Percentiles rank a stretch among this genome's conserved stretches.
Evolutionary conservation across 92 coral and sea anemone species (phyloP).

Genomic region (Zoanthus sansibaricus): DNA sequence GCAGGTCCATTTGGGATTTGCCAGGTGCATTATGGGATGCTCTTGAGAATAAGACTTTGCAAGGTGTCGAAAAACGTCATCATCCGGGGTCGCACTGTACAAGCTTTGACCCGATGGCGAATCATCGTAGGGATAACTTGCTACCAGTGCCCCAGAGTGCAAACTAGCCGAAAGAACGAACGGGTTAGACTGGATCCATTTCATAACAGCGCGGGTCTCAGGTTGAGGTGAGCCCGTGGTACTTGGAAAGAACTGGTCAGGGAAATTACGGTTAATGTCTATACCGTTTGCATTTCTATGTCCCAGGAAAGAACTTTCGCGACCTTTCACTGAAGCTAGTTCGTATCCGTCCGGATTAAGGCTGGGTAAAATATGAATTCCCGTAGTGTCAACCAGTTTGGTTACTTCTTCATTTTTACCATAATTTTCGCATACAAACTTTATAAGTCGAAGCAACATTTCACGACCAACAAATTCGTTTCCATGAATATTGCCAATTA

Average conservation of each 20-base stretch:
- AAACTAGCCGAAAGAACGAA: slow-evolving; percentile 94
- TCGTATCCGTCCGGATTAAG: slow-evolving; percentile 98
- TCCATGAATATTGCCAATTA: slow-evolving; percentile 91
- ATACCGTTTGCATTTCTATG: slow-evolving; percentile 90
- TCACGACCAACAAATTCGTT: slow-evolving; percentile 93
- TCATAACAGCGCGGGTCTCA: slow-evolving; percentile 86
- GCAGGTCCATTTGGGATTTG: slow-evolving; percentile 96
- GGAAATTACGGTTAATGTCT: slow-evolving; percentile 96
- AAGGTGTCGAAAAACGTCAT: slow-evolving; percentile 92
- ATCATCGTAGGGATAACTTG: slow-evolving; percentile 95
- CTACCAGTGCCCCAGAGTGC: slow-evolving; percentile 96
- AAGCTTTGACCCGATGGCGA: slow-evolving; percentile 98
- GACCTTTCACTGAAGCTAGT: slow-evolving; percentile 82
- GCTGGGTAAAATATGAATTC: slow-evolving; percentile 93
- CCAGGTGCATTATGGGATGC: slow-evolving; percentile 98
- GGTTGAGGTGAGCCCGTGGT: slow-evolving; percentile 92
- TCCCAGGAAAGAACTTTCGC: slow-evolving; percentile 67
- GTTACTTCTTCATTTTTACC: slow-evolving; percentile 63
- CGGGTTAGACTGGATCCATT: slow-evolving; percentile 85
- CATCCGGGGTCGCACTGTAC: slow-evolving; percentile 99
- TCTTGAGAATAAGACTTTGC: slow-evolving; percentile 90
- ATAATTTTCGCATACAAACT: slow-evolving; percentile 89
- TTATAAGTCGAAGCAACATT: slow-evolving; percentile 79
- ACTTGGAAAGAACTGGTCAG: slow-evolving; percentile 98
- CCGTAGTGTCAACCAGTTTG: slow-evolving; percentile 77